Base-by-base conservation (phyloP, 2,888 invertebrate genomes). In the Nysson spinosus region DNA sequence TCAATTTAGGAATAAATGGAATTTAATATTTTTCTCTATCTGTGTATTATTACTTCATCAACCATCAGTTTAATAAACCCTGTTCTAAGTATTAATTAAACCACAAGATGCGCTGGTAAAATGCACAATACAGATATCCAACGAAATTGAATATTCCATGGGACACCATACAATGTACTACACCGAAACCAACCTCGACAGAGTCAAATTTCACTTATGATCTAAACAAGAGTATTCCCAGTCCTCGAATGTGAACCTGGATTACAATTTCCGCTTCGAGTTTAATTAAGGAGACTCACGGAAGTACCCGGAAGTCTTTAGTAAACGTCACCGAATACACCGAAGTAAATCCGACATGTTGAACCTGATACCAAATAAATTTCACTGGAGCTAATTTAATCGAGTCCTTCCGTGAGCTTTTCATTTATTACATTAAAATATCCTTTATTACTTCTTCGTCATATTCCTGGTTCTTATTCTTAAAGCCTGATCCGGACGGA, bases 221-320 rank as follows among this genome's bases (percentile, higher is more conserved):
- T 22, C 49, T 34, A 49, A 69, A 60, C 54, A 71, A 54, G 43
- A 57, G 26, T 37, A 43, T 40, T 30, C 51, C 32, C 43, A 22
- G 30, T 37, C 28, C 34, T 11, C 5, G n/a, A 46, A 30, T 16
- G 52, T 44, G 52, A 46, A 50, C 52, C 42, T n/a, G 40, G 44
- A 32, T 40, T 46, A 52, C 49, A 26, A 6, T 44, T 44, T 11
- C 7, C 9, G 51, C 62, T 67, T 46, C 56, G 42, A 30, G 20
- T 57, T 72, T 72, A 68, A 64, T 72, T 72, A 71, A 72, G 43
- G 11, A 5, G 44, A 37, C 40, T 42, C 32, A 7, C 22, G 16
- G 14, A 54, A 67, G 32, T 39, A 22, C 11, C 12, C 9, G 1
- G 32, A 16, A 43, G 11, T 61, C 39, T 24, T 22, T 28, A 16